Evolutionary conservation across 2,888 invertebrate genomes (phyloP).

Genomic region (Griposia aprilina): DNA sequence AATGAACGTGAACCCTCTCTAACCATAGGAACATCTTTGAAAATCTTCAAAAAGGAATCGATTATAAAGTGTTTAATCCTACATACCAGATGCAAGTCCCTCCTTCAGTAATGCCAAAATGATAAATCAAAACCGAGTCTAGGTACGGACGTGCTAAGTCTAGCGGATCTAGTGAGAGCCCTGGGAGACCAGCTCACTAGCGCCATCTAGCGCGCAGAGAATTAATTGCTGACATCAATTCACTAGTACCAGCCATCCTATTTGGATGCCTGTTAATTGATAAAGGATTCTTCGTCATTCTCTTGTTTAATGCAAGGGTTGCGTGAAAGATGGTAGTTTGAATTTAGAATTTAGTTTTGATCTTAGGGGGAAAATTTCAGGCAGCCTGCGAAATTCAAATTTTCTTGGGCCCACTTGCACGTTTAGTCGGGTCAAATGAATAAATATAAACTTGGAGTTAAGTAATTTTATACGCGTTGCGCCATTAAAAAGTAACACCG

Average conservation of each 20-base stretch:
- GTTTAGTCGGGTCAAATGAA: too few relatives aligned
- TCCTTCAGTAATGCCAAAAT: not conserved
- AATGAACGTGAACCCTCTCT: too few relatives aligned
- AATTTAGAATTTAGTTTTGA: not conserved
- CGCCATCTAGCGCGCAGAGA: conserved; percentile 43
- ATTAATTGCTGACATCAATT: conserved; percentile 58
- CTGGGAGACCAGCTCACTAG: conserved; percentile 19
- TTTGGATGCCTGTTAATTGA: conserved; percentile 40
- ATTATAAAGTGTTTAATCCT: not conserved
- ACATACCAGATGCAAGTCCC: too few relatives aligned
- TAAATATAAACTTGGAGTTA: too few relatives aligned
- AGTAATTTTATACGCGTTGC: too few relatives aligned
- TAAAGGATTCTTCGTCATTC: conserved; percentile 37
- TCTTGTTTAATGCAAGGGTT: conserved; percentile 9
- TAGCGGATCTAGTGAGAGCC: conserved; percentile 1
- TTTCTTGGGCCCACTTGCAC: too few relatives aligned
- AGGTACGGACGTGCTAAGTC: conserved; percentile 36
- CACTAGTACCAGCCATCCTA: conserved; percentile 5
- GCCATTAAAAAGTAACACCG: too few relatives aligned
- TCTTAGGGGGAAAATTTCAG: not conserved
- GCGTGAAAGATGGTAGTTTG: not conserved
- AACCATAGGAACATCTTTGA: too few relatives aligned
- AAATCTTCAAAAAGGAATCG: not conserved
- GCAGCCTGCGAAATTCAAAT: too few relatives aligned
- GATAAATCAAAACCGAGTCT: conserved; percentile 35